Conservation (phyloP, 92 coral and sea anemone species). For the Phenganax stokvisi region DNA sequence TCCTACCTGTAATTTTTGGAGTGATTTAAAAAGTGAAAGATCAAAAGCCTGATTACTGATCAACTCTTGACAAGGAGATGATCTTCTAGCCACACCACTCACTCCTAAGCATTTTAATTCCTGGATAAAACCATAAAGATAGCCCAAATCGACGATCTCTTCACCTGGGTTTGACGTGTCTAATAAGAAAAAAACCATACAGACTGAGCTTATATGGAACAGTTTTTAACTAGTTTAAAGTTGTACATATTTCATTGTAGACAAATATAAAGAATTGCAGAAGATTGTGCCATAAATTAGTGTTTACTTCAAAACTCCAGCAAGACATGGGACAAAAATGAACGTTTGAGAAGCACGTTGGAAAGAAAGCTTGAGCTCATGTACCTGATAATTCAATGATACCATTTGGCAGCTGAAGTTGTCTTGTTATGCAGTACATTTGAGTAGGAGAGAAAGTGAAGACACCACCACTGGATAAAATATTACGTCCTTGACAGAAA, state of each 20-base stretch:
- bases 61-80: conserved; percentile 58
- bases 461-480: conserved; percentile 54
- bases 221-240: too few relatives aligned
- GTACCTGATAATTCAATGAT: conserved; percentile 28
- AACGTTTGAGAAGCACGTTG: not conserved
- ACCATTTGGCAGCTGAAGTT: conserved; percentile 77
- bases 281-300: too few relatives aligned
- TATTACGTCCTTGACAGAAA: conserved; percentile 17
- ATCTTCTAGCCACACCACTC: conserved; percentile 44
- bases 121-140: conserved; percentile 77
- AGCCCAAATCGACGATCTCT: conserved; percentile 67
- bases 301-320: too few relatives aligned
- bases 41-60: conserved; percentile 86
- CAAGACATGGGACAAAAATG: too few relatives aligned
- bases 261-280: too few relatives aligned
- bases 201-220: not conserved
- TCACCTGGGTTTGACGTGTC: conserved; percentile 41
- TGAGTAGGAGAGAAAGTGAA: conserved; percentile 84
- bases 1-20: conserved; percentile 51
- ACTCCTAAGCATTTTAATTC: conserved; percentile 66
- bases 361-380: not conserved
- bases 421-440: conserved; percentile 81
- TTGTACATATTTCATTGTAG: too few relatives aligned
- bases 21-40: conserved; percentile 76
- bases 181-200: not conserved